phyloP scores from a whole-genome alignment of 2,797 vertebrate species.

The Antrozous pallidus region DNA sequence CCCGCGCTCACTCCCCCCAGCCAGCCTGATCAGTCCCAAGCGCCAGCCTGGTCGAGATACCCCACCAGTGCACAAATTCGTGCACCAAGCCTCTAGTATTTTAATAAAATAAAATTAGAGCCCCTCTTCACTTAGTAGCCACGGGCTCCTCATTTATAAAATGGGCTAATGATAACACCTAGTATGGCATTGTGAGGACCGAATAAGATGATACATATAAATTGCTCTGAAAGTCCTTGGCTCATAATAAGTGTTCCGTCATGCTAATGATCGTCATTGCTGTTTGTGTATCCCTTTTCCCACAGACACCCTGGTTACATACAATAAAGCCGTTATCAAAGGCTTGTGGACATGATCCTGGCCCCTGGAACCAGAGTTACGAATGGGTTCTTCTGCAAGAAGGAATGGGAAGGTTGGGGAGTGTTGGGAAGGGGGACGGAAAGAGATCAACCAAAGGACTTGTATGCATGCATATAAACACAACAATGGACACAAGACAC shows the following conservation, averaged over 20 bases:
- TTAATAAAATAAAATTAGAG: too few species aligned
- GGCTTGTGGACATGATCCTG: not conserved
- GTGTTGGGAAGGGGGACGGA: too few species aligned
- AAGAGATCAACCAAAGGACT: too few species aligned
- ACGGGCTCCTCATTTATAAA: not conserved
- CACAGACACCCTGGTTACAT: not conserved
- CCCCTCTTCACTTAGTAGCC: not conserved
- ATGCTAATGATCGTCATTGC: not conserved
- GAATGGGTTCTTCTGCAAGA: slow-evolving; percentile 46
- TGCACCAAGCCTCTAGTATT: too few species aligned
- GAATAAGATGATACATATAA: not conserved
- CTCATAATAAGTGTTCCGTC: not conserved
- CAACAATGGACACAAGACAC: too few species aligned
- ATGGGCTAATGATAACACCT: not conserved
- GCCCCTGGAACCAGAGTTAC: slow-evolving; percentile 22
- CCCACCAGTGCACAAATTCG: too few species aligned
- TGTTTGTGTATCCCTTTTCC: not conserved
- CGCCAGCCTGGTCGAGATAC: too few species aligned
- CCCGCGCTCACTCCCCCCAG: too few species aligned
- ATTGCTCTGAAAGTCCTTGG: not conserved
- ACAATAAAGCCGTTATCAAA: not conserved
- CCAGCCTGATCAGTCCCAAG: too few species aligned
- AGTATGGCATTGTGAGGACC: not conserved
- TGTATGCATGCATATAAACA: too few species aligned
- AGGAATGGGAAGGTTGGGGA: not conserved